A percentile compares a stretch with the other conserved stretches of the same genome.
phyloP scores from a whole-genome alignment of 2,113 vertebrate genomes.

The Argyrosomus japonicus region DNA sequence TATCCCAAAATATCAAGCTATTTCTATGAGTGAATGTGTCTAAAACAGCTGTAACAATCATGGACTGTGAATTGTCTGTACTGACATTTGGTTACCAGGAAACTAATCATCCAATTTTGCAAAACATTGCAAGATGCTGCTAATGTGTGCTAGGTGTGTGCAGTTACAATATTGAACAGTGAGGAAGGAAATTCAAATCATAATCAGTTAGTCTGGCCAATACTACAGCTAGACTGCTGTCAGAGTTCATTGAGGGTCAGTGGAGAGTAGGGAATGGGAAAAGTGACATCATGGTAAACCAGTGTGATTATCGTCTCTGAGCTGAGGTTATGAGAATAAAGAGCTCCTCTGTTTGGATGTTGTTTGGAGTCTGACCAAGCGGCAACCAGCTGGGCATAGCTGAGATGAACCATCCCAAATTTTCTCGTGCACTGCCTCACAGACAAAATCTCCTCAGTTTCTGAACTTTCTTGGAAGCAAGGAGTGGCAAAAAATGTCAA shows the following conservation, averaged over 20 bases:
- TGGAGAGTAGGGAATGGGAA: slow-evolving; percentile 20
- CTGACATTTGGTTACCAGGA: not conserved
- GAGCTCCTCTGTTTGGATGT: slow-evolving; percentile 47
- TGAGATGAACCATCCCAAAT: slow-evolving; percentile 13
- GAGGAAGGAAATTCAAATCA: not conserved
- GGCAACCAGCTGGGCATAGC: slow-evolving; percentile 38
- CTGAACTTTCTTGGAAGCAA: not conserved
- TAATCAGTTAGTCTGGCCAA: not conserved
- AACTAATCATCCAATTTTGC: not conserved
- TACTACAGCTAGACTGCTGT: not conserved
- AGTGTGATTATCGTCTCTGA: slow-evolving; percentile 10
- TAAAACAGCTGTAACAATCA: not conserved
- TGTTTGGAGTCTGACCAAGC: slow-evolving; percentile 37
- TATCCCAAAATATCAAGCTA: not conserved
- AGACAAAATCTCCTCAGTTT: not conserved
- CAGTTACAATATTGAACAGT: not conserved
- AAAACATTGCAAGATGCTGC: not conserved
- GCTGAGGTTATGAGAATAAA: slow-evolving; percentile 43
- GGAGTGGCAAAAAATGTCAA: not conserved
- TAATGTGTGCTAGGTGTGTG: not conserved
- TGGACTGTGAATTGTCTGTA: not conserved
- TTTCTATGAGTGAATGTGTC: not conserved
- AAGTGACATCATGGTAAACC: slow-evolving; percentile 56
- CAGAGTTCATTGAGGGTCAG: slow-evolving; percentile 13
- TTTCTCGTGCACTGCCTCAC: not conserved